A percentile compares a stretch with the other conserved stretches of the same genome.
These are phyloP conservation scores for Notiomystis cincta DNA, from an alignment of 2,113 vertebrate species.

Conservation along the genomic window DNA sequence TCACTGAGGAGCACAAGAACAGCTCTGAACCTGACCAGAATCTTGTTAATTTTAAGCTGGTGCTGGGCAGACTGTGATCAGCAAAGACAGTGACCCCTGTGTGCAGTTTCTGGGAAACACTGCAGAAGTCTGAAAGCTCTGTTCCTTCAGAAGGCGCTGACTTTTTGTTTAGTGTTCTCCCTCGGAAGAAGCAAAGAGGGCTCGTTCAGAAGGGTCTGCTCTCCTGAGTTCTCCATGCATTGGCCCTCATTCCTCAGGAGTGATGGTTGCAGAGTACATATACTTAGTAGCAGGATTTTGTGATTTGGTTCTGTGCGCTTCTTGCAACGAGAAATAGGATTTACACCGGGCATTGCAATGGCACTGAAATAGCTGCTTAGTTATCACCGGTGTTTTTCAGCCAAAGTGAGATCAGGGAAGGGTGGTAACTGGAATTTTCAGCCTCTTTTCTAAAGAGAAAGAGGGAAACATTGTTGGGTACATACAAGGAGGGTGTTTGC, in stretches of 20 bases:
- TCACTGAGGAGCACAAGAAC: background rate
- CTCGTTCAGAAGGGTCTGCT: background rate
- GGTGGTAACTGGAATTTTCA: background rate
- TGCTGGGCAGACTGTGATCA: background rate
- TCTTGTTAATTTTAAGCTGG: constrained; percentile 3
- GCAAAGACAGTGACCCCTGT: background rate
- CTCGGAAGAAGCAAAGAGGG: background rate
- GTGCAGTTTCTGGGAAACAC: background rate
- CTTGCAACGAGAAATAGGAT: background rate
- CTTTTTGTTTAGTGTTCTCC: background rate
- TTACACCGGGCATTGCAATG: background rate
- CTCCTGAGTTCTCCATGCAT: background rate
- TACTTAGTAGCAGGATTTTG: background rate
- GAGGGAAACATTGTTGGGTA: background rate
- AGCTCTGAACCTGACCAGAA: background rate
- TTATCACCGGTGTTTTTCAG: background rate
- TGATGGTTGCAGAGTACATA: background rate
- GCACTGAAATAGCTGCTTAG: background rate
- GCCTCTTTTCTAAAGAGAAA: background rate
- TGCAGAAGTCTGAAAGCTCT: background rate
- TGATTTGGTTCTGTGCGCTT: background rate
- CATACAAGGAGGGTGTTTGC: background rate
- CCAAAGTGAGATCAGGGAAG: background rate
- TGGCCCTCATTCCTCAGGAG: fast-evolving
- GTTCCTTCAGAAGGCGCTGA: background rate